phyloP scores from a whole-genome alignment of 2,797 vertebrate species.

The Podarcis lilfordi region DNA sequence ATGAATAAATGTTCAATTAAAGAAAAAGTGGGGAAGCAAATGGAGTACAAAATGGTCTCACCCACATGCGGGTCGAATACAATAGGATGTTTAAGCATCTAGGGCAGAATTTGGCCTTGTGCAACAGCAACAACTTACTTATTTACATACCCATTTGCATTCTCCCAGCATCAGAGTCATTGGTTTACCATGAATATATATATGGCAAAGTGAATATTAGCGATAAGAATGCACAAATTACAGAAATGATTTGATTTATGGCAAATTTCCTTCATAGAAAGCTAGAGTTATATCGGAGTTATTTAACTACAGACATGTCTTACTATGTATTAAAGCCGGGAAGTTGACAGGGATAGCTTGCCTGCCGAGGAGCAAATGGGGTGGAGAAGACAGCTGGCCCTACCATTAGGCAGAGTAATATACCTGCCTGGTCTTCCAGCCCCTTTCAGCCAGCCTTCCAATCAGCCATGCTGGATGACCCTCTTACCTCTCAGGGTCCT shows the following conservation, averaged over 20 bases:
- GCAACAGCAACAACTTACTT: background rate
- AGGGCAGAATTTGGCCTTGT: background rate
- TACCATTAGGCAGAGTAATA: too few relatives aligned
- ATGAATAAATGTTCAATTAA: slow-evolving; percentile 6
- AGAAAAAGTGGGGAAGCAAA: background rate
- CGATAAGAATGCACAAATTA: background rate
- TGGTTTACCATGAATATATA: background rate
- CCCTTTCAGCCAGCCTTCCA: background rate
- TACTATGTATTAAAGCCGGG: too few relatives aligned
- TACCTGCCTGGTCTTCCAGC: background rate
- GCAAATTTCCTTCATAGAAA: too few relatives aligned
- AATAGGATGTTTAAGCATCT: background rate
- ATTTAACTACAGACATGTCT: background rate
- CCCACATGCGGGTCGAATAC: background rate
- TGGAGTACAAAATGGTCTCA: accelerated
- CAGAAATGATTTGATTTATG: background rate
- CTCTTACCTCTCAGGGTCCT: background rate
- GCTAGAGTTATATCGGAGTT: background rate
- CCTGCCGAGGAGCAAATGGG: too few relatives aligned
- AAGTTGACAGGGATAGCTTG: too few relatives aligned
- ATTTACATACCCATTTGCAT: accelerated
- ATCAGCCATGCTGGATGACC: background rate
- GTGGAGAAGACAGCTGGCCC: too few relatives aligned
- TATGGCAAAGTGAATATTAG: background rate
- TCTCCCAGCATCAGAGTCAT: too few relatives aligned